Conservation (phyloP, 1,140 invertebrate genomes). For the Harlomillsia oculata region DNA sequence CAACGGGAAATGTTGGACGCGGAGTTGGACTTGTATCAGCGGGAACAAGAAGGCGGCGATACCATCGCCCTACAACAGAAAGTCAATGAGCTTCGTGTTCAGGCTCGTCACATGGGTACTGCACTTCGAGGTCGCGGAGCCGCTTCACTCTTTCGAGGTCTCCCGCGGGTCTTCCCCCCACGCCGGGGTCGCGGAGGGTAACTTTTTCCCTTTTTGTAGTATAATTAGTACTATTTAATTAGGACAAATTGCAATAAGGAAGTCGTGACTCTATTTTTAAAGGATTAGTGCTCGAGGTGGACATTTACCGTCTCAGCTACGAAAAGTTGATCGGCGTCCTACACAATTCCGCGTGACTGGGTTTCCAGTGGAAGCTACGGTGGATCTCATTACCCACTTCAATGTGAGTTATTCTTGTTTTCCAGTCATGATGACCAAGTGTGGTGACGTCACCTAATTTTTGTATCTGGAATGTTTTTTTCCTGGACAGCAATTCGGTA, state of each 20-base stretch:
- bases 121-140: constrained; percentile 34
- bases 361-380: constrained; percentile 59
- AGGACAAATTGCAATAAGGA: no score
- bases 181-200: constrained; percentile 22
- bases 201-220: no score
- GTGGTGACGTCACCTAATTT: no score
- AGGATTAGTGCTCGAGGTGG: no score
- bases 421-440: no score
- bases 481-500: constrained; percentile 62
- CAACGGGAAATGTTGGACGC: constrained; percentile 77
- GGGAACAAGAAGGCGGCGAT: constrained; percentile 67
- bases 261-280: no score
- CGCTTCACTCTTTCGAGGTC: constrained; percentile 16
- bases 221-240: no score
- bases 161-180: not conserved
- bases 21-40: constrained; percentile 75
- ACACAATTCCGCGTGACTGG: constrained; percentile 68
- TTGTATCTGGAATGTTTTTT: no score
- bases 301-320: no score
- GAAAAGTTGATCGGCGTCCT: constrained; percentile 64
- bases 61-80: constrained; percentile 60
- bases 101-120: constrained; percentile 46
- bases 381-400: constrained; percentile 59
- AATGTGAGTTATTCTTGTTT: constrained; percentile 35
- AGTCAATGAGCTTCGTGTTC: constrained; percentile 58